Evolutionary conservation across 2,888 invertebrate genomes (phyloP), one percentile per base, ranked within the genome.

Genomic region (Drosophila aldrichi): DNA sequence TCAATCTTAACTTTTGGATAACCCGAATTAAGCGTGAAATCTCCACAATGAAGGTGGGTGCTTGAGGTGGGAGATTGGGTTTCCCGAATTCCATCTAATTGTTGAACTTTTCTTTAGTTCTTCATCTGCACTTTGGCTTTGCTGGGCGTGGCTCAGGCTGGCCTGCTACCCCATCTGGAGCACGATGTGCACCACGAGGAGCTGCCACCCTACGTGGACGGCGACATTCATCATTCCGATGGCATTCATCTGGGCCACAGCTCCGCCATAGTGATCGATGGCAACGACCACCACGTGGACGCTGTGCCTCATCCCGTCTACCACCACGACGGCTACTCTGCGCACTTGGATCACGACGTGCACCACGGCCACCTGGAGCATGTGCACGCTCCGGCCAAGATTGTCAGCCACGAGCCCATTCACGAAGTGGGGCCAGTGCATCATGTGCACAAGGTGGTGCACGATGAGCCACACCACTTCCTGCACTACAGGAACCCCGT

Each of bases 381-480:
- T 64, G 82, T 78, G 20, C 79, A 77, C 70, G 83, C 88, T 1
- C 77, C 91, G 43, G 89, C 91, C 32, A 87, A 91, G 48, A 87
- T 92, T 55, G 86, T 92, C 32, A 91, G 92, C 74, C 92, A 92
- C 54, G 91, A 92, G 66, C 65, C 91, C 41, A 92, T 92, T n/a
- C 91, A 92, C 70, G 91, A 92, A 36, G 91, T 92, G 36, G 92
- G 90, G 64, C 91, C 92, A 5, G 91, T 92, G 36, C 92, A 92
- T 70, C 91, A 92, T 82, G 91, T 92, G 56, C 92, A 92, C 76
- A 92, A 92, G 66, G 91, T 92, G 59, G 91, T 92, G 63, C 92
- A 92, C 34, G 92, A 92, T 66, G 92, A 92, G 57, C 91, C 91
- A 9, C 91, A 92, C 73, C 91, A 92, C n/a, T 91, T 88, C 81